phyloP scores from a whole-genome alignment of 2,113 vertebrate genomes.

The Chiloscyllium plagiosum region DNA sequence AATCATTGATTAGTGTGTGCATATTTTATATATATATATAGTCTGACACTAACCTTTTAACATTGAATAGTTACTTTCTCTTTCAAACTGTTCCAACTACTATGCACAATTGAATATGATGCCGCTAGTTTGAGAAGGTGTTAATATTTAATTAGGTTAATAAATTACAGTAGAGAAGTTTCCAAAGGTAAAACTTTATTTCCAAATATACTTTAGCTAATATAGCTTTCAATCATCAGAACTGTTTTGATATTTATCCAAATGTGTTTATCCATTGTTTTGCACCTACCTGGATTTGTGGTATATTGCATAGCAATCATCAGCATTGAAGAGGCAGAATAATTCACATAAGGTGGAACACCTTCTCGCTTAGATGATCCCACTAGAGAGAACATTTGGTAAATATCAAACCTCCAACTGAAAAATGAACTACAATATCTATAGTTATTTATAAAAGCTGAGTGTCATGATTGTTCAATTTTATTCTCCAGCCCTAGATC shows the following conservation, averaged over 20 bases:
- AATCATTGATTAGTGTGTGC: not conserved
- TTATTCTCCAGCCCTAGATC: not conserved
- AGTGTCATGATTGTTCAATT: not conserved
- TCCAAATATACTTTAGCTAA: not conserved
- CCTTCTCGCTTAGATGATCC: conserved; percentile 88
- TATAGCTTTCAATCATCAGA: not conserved
- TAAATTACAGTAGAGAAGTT: not conserved
- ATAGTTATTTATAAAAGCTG: not conserved
- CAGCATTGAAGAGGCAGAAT: conserved; percentile 95
- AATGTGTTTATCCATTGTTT: not conserved
- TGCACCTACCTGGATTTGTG: conserved; percentile 80
- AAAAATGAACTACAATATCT: not conserved
- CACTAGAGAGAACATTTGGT: conserved; percentile 59
- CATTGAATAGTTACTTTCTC: not conserved
- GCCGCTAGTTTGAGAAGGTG: not conserved
- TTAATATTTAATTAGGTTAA: not conserved
- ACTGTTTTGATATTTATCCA: not conserved
- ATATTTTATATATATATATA: no score
- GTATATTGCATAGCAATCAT: conserved; percentile 99
- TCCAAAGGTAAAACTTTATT: not conserved
- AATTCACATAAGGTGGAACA: conserved; percentile 89
- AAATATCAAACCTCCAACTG: not conserved
- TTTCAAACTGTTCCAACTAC: not conserved
- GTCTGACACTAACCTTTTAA: not conserved
- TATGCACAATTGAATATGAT: not conserved